These are phyloP conservation scores for Montipora sp. DNA, from an alignment of 64 coral and sea anemone species.

Conservation along the genomic window DNA sequence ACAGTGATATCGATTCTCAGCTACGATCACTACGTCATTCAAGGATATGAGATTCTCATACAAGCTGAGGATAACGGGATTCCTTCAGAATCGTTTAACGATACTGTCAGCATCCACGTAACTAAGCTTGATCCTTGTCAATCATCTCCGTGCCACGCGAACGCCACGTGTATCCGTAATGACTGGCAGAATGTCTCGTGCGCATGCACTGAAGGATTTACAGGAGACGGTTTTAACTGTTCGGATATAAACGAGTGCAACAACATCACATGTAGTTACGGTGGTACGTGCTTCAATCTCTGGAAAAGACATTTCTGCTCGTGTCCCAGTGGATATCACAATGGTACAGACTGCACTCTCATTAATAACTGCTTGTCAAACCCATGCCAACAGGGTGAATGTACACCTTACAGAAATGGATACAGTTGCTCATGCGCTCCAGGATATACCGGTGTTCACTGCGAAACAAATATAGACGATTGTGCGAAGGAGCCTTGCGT, in stretches of 20 bases:
- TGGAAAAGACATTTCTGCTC: constrained; percentile 35
- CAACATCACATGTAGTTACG: constrained; percentile 50
- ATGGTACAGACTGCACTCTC: constrained; percentile 11
- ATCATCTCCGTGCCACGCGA: constrained; percentile 50
- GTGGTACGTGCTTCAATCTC: constrained; percentile 61
- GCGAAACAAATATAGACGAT: constrained; percentile 76
- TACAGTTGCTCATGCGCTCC: constrained; percentile 51
- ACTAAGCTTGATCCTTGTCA: constrained; percentile 74
- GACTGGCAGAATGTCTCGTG: constrained; percentile 59
- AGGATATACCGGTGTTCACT: constrained; percentile 59
- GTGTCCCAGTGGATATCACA: constrained; percentile 54
- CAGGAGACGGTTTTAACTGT: constrained; percentile 66
- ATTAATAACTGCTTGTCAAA: constrained; percentile 65
- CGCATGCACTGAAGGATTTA: constrained; percentile 60
- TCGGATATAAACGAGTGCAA: constrained; percentile 69
- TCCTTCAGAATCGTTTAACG: constrained; percentile 54
- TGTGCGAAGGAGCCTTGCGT: constrained; percentile 37
- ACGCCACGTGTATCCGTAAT: constrained; percentile 68
- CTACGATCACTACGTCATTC: constrained; percentile 44
- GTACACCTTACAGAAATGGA: constrained; percentile 6
- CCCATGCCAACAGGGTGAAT: constrained; percentile 57
- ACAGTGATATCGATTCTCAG: constrained; percentile 47
- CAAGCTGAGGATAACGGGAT: constrained; percentile 62
- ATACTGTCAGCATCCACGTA: constrained; percentile 47
- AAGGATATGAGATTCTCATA: constrained; percentile 51